Base-by-base conservation (phyloP, 2,888 invertebrate species). In the Mycalesis mineus region DNA sequence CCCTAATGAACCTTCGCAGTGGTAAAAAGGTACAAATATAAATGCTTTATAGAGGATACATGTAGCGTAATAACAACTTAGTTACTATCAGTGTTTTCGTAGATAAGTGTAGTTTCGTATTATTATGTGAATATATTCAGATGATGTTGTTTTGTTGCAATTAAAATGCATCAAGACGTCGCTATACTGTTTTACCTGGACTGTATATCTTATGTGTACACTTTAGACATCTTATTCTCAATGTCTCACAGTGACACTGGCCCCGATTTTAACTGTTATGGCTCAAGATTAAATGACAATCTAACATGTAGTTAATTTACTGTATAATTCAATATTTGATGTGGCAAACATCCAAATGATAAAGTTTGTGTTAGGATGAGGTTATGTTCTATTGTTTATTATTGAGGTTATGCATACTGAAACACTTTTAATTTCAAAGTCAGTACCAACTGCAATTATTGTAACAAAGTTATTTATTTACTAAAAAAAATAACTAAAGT, bases 1-100 rank as follows among this genome's bases (percentile, higher is more conserved):
- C 77, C 78, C 84, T 84, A 82, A 88, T 88, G 88, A 84, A 74
- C 82, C 76, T 76, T 82, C 77, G 75, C 78, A 73, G 77, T 82
- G 74, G 74, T 78, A 70, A 66, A 67, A 80, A 88, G 88, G 88
- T 88, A 88, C 61, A 65, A 2, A 2, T 71, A 40, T 36, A 69
- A 67, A 52, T 61, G 53, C 33, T 69, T 61, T 64, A 72, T 72
- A 58, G 70, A 68, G 54, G 2, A 62, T 68, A 68, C 57, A 15
- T 11, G 2, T 61, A 66, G 70, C 78, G 76, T 72, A 73, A 80
- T 75, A 81, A 84, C 80, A 85, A 76, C 72, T 55, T 68, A 51
- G 51, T 33, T 31, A 69, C 49, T 80, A 80, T 80, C 80, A 73
- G 65, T 86, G 80, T 84, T 84, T 82, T 82, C 74, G 69, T 80